Conservation (phyloP, 1,140 invertebrate genomes). For the Riptortus pedestris region DNA sequence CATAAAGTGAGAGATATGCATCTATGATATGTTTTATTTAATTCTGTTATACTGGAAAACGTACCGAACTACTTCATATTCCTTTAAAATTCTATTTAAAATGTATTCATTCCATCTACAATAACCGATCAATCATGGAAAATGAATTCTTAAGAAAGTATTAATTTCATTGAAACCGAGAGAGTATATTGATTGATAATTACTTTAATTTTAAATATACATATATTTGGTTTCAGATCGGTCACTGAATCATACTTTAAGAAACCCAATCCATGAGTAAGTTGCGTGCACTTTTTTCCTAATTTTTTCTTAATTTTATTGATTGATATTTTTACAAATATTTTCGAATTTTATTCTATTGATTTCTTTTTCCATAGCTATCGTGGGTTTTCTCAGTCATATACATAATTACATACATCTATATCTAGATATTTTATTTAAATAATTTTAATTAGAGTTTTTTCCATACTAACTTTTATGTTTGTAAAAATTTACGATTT, state of each 20-base stretch:
- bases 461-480: conserved; percentile 2
- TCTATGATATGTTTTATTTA: too few relatives aligned
- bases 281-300: conserved; percentile 26
- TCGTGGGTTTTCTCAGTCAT: conserved; percentile 20
- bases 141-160: too few relatives aligned
- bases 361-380: conserved; percentile 18
- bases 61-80: too few relatives aligned
- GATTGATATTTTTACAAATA: conserved; percentile 20
- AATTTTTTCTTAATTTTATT: conserved; percentile 1
- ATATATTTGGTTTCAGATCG: conserved; percentile 29
- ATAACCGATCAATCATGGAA: too few relatives aligned
- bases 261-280: conserved; percentile 25
- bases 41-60: too few relatives aligned
- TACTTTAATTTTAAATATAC: conserved; percentile 13
- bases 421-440: conserved; percentile 9
- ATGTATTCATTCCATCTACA: too few relatives aligned
- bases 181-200: conserved; percentile 1
- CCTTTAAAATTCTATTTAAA: too few relatives aligned
- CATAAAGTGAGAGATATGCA: too few relatives aligned
- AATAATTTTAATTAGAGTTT: conserved; percentile 1
- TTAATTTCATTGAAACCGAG: conserved; percentile 11
- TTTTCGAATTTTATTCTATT: conserved; percentile 24
- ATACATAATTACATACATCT: not conserved
- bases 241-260: conserved; percentile 23
- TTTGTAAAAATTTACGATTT: conserved; percentile 3